A percentile compares a stretch with the other conserved stretches of the same genome.
phyloP scores from a whole-genome alignment of 2,113 vertebrate genomes.

The Aphelocoma coerulescens region DNA sequence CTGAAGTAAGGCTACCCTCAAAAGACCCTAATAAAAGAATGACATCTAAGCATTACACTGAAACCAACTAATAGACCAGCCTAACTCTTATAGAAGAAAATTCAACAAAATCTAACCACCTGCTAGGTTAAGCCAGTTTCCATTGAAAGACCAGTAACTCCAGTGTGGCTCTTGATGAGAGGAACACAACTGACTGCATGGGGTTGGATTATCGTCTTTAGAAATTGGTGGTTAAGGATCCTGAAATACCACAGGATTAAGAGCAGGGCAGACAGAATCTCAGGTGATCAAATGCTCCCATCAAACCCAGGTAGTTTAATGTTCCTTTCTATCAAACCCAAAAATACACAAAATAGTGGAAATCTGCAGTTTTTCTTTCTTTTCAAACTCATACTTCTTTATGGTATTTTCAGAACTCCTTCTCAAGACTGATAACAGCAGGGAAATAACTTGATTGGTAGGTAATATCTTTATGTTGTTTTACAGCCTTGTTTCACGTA shows the following conservation, averaged over 20 bases:
- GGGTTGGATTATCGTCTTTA: neutral
- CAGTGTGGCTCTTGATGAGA: neutral
- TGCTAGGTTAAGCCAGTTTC: neutral
- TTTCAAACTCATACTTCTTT: neutral
- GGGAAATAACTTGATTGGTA: neutral
- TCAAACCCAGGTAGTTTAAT: neutral
- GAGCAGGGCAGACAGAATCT: neutral
- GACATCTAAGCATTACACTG: neutral
- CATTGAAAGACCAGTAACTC: neutral
- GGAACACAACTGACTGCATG: neutral
- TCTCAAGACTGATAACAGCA: neutral
- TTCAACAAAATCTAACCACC: neutral
- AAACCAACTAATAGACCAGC: neutral
- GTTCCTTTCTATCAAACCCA: neutral
- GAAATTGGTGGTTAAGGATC: neutral
- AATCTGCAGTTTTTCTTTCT: neutral
- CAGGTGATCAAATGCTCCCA: neutral
- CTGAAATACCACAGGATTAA: constrained; percentile 4
- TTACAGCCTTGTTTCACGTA: neutral
- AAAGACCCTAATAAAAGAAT: neutral
- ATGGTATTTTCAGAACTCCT: neutral
- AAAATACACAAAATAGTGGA: neutral
- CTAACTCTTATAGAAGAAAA: neutral
- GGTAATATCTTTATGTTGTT: neutral
- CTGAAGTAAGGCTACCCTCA: neutral